Evolutionary conservation across 2,113 vertebrate genomes (phyloP).

Genomic region (Megaceryle torquata): DNA sequence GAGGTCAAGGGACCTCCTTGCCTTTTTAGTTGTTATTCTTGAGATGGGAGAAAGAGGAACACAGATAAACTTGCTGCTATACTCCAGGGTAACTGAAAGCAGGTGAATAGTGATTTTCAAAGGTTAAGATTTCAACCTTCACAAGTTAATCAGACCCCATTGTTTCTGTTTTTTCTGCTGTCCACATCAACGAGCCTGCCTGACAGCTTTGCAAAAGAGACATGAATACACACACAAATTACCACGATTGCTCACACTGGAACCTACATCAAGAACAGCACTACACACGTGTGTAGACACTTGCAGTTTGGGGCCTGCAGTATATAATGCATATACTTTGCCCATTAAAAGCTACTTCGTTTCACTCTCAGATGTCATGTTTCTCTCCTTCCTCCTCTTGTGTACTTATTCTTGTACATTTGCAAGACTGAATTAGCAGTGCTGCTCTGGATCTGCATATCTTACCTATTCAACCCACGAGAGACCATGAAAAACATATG

Average conservation of each 20-base stretch:
- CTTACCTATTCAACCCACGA: neutral
- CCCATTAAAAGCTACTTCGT: neutral
- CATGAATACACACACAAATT: neutral
- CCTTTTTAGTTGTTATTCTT: neutral
- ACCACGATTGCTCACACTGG: neutral
- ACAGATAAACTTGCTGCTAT: neutral
- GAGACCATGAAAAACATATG: neutral
- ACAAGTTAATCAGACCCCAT: neutral
- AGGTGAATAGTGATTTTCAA: neutral
- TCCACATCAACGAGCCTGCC: neutral
- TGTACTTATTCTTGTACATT: neutral
- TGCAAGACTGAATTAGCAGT: neutral
- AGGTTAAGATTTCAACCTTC: neutral
- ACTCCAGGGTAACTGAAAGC: neutral
- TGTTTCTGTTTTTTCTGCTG: neutral
- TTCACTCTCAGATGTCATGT: neutral
- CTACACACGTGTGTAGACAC: accelerated
- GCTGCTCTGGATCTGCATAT: neutral
- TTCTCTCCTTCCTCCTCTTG: neutral
- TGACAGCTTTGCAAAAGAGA: neutral
- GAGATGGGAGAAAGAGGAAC: neutral
- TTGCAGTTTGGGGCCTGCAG: neutral
- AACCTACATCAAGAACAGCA: neutral
- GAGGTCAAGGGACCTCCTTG: neutral
- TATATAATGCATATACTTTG: neutral